Evolutionary conservation across 2,797 vertebrate genomes (phyloP).

Genomic region (Pseudomugil tenellus): DNA sequence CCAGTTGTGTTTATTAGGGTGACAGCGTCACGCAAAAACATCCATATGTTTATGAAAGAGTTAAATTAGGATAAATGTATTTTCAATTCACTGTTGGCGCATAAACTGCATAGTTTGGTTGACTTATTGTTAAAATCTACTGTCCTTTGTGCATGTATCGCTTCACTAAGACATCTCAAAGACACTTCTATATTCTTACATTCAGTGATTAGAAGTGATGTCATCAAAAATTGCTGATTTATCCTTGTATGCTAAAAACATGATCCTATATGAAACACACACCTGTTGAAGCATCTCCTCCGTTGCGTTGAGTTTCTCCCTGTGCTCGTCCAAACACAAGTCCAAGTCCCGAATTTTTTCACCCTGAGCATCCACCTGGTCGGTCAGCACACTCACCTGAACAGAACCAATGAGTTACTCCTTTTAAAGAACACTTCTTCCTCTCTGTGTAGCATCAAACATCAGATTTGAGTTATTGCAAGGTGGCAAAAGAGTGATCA

Average conservation of each 20-base stretch:
- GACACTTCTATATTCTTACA: too few relatives aligned
- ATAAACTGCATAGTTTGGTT: too few relatives aligned
- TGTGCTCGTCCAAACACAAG: constrained; percentile 94
- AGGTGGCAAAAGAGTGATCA: background rate
- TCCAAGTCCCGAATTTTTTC: constrained; percentile 98
- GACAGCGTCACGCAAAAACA: too few relatives aligned
- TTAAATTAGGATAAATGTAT: too few relatives aligned
- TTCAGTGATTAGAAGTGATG: too few relatives aligned
- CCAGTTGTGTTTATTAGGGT: too few relatives aligned
- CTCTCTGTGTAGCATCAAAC: background rate
- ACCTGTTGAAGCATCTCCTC: constrained; percentile 99
- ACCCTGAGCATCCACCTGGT: constrained; percentile 98
- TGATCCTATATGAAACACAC: constrained; percentile 12
- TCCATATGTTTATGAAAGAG: too few relatives aligned
- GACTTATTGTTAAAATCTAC: too few relatives aligned
- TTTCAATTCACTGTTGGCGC: too few relatives aligned
- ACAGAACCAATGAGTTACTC: background rate
- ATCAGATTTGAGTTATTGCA: background rate
- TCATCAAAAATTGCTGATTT: background rate
- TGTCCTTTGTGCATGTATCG: too few relatives aligned
- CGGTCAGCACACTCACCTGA: constrained; percentile 96
- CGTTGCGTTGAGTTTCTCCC: constrained; percentile 94
- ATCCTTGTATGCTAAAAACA: background rate
- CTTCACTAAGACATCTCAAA: too few relatives aligned
- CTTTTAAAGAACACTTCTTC: background rate